Evolutionary conservation across 2,113 vertebrate genomes (phyloP), one percentile per base, ranked within the genome.

Genomic region (Propithecus coquereli): DNA sequence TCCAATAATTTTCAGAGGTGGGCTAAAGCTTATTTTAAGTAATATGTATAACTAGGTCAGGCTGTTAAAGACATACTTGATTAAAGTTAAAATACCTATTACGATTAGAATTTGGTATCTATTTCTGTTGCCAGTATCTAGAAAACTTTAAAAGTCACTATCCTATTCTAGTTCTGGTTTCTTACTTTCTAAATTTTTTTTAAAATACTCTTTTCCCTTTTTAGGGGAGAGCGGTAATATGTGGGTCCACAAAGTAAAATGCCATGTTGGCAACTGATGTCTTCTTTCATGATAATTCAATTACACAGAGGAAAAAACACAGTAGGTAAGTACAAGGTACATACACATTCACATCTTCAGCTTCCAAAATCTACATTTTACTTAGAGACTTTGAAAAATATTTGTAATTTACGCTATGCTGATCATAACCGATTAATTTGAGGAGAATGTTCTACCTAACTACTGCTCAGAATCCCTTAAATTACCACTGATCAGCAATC

Each of bases 391-490:
- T 82, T 61, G 45, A 94, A 80, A 52, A 59, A 54, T 90, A 70
- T 83, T 34, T 95, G 73, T 81, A 91, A 92, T 68, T 68, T 66
- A 92, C n/a, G 71, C 71, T 86, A 65, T 80, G 77, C 8, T 83
- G 79, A 71, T 91, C 86, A 70, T 81, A 94, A 68, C 30, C 95
- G 96, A 97, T 96, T 92, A 94, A 96, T 90, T 76, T 34, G 65
- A 96, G 45, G 80, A 96, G 96, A 96, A 97, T 66, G 50, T 50
- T 93, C 93, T 92, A n/a, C 83, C 52, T 97, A 97, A 97, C 95
- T 76, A 96, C 83, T 93, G 86, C 65, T 96, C 97, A 93, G 89
- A 96, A 96, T 91, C 91, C 91, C 93, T 97, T 97, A 96, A 97
- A 97, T 96, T 88, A 96, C 95, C 70, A 80, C 63, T 6, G 45